Evolutionary conservation across 2,797 vertebrate genomes (phyloP).

Genomic region (Sebastes reedi): DNA sequence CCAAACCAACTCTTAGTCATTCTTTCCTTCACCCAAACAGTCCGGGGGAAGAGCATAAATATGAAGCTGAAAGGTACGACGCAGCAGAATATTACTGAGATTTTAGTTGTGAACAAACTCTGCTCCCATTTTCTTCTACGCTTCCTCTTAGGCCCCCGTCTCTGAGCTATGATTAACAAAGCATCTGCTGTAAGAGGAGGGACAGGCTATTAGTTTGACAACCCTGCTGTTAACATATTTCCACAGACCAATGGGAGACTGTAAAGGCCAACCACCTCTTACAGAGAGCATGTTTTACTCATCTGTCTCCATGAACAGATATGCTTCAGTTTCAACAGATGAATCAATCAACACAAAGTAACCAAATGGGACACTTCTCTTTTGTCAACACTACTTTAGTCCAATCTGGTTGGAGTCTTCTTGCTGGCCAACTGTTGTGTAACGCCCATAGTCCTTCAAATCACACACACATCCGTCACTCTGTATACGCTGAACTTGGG

Average conservation of each 20-base stretch:
- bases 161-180: conserved; percentile 63
- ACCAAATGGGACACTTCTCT: not conserved
- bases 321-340: not conserved
- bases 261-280: conserved; percentile 14
- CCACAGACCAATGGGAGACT: conserved; percentile 28
- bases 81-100: not conserved
- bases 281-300: not conserved
- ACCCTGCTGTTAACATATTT: conserved; percentile 59
- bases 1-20: conserved; percentile 17
- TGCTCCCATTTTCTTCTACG: conserved; percentile 10
- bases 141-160: conserved; percentile 13
- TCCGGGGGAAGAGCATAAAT: not conserved
- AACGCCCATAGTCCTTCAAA: not conserved
- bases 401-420: not conserved
- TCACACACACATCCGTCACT: not conserved
- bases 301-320: not conserved
- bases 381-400: not conserved
- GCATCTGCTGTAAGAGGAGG: conserved; percentile 53
- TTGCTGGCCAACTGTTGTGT: not conserved
- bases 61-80: not conserved
- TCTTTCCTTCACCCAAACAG: conserved; percentile 33
- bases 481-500: not conserved
- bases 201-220: conserved; percentile 35
- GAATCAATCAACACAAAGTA: not conserved
- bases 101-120: not conserved